Conservation (phyloP, 2,888 invertebrate genomes). For the Megaustenia siamemsis region DNA sequence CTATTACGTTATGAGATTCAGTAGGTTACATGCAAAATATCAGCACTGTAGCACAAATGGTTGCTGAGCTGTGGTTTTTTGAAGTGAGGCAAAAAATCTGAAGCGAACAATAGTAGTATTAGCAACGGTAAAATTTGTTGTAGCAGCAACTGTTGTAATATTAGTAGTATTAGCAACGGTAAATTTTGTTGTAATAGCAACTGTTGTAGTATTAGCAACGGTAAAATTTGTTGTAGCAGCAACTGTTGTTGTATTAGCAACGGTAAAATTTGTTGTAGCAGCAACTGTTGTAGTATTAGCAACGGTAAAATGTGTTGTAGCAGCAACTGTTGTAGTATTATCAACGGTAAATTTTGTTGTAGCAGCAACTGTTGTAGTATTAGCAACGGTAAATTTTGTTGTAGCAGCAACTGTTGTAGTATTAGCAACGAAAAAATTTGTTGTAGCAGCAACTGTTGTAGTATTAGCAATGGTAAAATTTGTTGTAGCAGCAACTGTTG, state of each 20-base stretch:
- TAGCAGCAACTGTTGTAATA: neutral
- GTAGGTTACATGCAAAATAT: too few relatives aligned
- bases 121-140: neutral
- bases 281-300: neutral
- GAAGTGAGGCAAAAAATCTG: too few relatives aligned
- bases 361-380: neutral
- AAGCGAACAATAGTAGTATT: neutral
- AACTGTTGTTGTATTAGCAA: neutral
- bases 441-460: constrained; percentile 25
- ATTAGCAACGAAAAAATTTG: neutral
- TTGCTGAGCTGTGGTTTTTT: too few relatives aligned
- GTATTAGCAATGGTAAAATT: constrained; percentile 12
- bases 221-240: neutral
- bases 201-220: neutral
- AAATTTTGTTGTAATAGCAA: neutral
- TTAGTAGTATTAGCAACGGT: neutral
- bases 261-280: neutral
- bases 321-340: neutral
- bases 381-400: too few relatives aligned
- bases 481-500: constrained; percentile 21
- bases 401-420: neutral
- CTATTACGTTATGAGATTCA: too few relatives aligned
- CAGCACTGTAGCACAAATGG: too few relatives aligned
- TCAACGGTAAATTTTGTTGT: too few relatives aligned
- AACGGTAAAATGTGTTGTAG: too few relatives aligned